phyloP scores from a whole-genome alignment of 2,113 vertebrate genomes.

The Lycaon pictus region DNA sequence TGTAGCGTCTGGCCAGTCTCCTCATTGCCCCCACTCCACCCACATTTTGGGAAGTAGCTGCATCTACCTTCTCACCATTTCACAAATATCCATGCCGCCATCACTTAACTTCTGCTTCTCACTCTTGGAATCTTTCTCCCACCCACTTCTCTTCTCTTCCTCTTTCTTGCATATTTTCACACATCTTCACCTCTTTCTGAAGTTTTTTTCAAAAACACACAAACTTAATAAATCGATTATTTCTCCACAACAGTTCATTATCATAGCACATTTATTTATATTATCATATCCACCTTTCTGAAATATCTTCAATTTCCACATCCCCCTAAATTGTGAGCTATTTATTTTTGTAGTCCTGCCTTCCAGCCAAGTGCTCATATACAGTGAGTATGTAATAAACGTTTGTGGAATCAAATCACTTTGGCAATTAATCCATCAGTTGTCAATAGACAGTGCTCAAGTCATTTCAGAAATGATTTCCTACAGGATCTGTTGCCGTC shows the following conservation, averaged over 20 bases:
- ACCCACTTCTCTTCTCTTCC: background rate
- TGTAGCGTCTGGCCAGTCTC: background rate
- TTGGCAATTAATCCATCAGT: background rate
- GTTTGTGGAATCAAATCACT: background rate
- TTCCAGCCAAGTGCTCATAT: background rate
- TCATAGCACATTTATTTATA: background rate
- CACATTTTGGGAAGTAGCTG: too few relatives aligned
- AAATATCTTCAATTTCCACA: background rate
- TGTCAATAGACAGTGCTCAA: background rate
- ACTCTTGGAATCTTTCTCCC: background rate
- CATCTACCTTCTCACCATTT: background rate
- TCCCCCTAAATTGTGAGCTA: background rate
- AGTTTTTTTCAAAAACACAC: conserved; percentile 28
- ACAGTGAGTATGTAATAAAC: background rate
- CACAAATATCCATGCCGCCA: background rate
- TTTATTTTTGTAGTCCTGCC: background rate
- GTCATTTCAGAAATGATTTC: conserved; percentile 3
- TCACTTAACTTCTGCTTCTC: background rate
- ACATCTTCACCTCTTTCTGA: conserved; percentile 8
- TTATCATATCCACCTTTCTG: background rate
- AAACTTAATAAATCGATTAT: background rate
- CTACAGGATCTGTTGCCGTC: background rate
- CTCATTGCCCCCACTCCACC: background rate
- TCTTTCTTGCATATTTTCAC: background rate
- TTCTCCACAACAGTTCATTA: background rate